Base-by-base conservation (phyloP, 2,888 invertebrate genomes). In the Epirrhoe tristata region DNA sequence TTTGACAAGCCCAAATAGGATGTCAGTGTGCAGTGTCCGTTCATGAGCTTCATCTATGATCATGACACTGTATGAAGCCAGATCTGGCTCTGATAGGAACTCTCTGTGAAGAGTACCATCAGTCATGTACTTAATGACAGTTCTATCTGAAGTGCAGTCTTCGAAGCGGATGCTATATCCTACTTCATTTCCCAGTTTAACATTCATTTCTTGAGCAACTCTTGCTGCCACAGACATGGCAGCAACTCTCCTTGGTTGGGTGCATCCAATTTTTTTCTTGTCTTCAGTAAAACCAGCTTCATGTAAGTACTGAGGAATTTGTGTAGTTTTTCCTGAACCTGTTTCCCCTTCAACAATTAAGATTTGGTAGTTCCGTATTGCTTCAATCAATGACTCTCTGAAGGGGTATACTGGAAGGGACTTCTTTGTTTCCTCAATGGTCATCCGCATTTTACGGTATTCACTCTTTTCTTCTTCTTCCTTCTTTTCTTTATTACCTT, bases 41-140 rank as follows among this genome's bases (percentile, higher is more conserved):
- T 99, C 99, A 91, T 99, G 99, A 71, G 99, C 99, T 93, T 99
- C 99, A 88, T 99, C 99, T 83, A 99, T 98, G 66, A 99, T 99
- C 97, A 99, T 98, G 0, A 99, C 99, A 93, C 98, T 98, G 89
- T 99, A 99, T 1, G 98, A 96, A 51, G 96, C 97, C 64, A 99
- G 93, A 93, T 99, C 99, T 0, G 99, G 99, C 88, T 99, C 99
- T 52, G 98, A 97, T 1, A 99, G 94, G 87, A 99, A 99, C 91
- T 99, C 99, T 81, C 99, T 94, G 74, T 99, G 97, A 52, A 99
- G 90, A 82, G 99, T 99, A 81, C 99, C 99, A 90, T 99, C 99
- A 36, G 99, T 99, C 99, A 99, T 99, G 84, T 99, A 99, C 89
- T 99, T 99, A 57, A 99, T 95, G 17, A 98, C 94, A 6, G 99